These are phyloP conservation scores for Nineta flava DNA, from an alignment of 2,888 invertebrate species.

Conservation along the genomic window DNA sequence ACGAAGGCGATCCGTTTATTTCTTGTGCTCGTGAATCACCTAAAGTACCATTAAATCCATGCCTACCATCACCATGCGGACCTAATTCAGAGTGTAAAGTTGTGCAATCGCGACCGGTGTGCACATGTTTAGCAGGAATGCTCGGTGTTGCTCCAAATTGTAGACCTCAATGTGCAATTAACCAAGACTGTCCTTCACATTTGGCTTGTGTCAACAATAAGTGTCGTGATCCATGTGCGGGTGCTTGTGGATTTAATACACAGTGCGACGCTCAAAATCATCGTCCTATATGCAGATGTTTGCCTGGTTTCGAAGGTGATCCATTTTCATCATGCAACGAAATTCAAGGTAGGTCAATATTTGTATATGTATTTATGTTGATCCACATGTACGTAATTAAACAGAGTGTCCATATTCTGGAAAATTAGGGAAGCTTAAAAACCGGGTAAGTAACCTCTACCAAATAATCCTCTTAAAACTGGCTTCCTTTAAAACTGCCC, in stretches of 20 bases:
- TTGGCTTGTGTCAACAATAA: slow-evolving; percentile 55
- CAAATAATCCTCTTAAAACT: not conserved
- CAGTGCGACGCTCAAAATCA: slow-evolving; percentile 59
- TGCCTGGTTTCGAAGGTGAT: slow-evolving; percentile 60
- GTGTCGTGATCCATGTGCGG: slow-evolving; percentile 61
- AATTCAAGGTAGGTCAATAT: slow-evolving; percentile 23
- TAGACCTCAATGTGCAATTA: slow-evolving; percentile 60
- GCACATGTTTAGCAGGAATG: slow-evolving; percentile 56
- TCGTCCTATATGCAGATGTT: slow-evolving; percentile 58
- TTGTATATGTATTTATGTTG: not conserved
- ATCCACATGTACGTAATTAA: not conserved
- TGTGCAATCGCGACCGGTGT: slow-evolving; percentile 47
- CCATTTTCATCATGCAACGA: slow-evolving; percentile 59
- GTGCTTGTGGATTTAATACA: slow-evolving; percentile 62
- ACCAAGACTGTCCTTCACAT: slow-evolving; percentile 60
- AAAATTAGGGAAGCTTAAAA: not conserved
- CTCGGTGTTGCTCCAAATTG: slow-evolving; percentile 67
- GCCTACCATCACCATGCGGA: slow-evolving; percentile 58
- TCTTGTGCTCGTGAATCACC: slow-evolving; percentile 30
- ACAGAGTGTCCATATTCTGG: not conserved
- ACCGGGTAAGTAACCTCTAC: not conserved
- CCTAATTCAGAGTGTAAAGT: slow-evolving; percentile 50
- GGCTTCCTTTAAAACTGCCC: not conserved
- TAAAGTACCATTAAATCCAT: slow-evolving; percentile 34
- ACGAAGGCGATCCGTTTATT: slow-evolving; percentile 41